A percentile compares a stretch with the other conserved stretches of the same genome.
phyloP scores from a whole-genome alignment of 2,113 vertebrate species.

The Nestor notabilis region DNA sequence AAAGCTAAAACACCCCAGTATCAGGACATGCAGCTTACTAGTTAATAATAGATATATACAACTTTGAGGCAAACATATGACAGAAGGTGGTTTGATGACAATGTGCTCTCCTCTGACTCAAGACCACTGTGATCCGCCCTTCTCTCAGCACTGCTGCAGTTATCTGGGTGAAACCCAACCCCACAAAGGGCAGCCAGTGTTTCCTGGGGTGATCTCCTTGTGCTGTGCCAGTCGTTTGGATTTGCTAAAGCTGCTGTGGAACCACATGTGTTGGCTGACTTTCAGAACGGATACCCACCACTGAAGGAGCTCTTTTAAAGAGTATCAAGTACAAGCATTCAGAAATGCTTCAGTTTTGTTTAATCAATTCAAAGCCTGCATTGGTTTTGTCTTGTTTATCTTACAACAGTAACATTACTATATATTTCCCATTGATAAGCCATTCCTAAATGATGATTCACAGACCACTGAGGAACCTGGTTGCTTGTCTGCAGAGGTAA shows the following conservation, averaged over 20 bases:
- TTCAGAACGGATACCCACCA: not conserved
- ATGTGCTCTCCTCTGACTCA: not conserved
- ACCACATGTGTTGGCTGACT: accelerated
- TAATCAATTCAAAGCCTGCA: not conserved
- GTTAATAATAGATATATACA: not conserved
- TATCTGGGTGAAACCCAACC: not conserved
- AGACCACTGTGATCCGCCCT: not conserved
- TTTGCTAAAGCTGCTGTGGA: not conserved
- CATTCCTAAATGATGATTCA: not conserved
- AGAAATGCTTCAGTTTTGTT: not conserved
- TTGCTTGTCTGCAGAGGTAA: not conserved
- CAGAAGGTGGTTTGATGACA: not conserved
- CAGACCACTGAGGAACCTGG: not conserved
- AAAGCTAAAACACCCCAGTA: not conserved
- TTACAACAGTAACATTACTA: not conserved
- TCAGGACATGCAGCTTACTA: not conserved
- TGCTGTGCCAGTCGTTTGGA: not conserved
- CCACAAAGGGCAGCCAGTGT: too few species aligned
- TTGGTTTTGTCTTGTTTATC: not conserved
- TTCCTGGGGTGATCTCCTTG: too few species aligned
- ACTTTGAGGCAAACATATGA: not conserved
- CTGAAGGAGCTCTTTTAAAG: not conserved
- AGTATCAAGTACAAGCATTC: not conserved
- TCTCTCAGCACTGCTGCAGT: not conserved
- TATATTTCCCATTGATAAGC: not conserved